Conservation (phyloP, 1,140 invertebrate species). For the Drosophila seguyi region DNA sequence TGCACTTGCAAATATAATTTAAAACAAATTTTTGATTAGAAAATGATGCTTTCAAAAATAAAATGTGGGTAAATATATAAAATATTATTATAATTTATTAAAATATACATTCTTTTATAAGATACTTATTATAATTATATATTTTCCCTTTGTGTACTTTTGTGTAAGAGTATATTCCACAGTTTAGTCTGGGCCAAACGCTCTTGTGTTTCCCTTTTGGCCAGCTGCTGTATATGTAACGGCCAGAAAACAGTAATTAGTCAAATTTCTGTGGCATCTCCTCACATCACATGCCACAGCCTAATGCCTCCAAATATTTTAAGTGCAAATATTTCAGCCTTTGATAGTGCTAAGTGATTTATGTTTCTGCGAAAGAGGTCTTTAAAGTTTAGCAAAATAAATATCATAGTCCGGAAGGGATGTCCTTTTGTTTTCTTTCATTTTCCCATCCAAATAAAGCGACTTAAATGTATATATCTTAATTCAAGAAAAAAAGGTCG, state of each 20-base stretch:
- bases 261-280: constrained; percentile 31
- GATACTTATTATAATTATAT: no score
- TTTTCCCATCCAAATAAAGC: constrained; percentile 5
- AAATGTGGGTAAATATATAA: no score
- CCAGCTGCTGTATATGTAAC: constrained; percentile 26
- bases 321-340: constrained; percentile 15
- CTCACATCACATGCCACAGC: constrained; percentile 2
- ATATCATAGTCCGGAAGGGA: constrained; percentile 2
- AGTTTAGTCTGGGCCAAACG: constrained; percentile 5
- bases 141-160: not conserved
- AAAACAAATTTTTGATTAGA: not conserved
- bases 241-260: constrained; percentile 55
- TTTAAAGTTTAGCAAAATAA: constrained; percentile 18
- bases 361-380: constrained; percentile 9
- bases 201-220: constrained; percentile 17
- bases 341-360: constrained; percentile 44
- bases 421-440: constrained; percentile 14
- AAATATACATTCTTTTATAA: not conserved
- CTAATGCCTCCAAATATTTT: constrained; percentile 16
- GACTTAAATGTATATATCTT: constrained; percentile 22
- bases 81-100: no score
- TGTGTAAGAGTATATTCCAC: constrained; percentile 22
- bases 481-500: constrained; percentile 32
- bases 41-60: not conserved
- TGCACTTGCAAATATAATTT: constrained; percentile 1